Evolutionary conservation across 2,797 vertebrate species (phyloP).

Genomic region (Halcyon leucocephala): DNA sequence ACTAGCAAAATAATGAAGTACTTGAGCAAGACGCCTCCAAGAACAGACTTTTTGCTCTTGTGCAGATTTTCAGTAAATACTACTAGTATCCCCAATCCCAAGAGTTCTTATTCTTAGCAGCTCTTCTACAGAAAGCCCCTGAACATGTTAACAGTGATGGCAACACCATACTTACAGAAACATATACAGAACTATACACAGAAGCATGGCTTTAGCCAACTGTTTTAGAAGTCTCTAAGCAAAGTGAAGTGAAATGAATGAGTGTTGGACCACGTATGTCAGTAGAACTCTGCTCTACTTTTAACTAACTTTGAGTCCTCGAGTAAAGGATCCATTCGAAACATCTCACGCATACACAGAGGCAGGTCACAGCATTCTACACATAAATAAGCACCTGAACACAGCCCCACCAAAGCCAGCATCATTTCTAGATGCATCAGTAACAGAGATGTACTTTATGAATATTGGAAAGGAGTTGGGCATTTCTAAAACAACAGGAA

Average conservation of each 20-base stretch:
- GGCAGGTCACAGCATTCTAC: background rate
- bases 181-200: background rate
- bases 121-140: background rate
- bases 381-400: background rate
- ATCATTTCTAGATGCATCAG: background rate
- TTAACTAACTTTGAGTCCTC: background rate
- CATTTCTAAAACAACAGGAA: background rate
- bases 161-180: background rate
- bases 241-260: background rate
- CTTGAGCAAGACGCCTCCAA: background rate
- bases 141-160: background rate
- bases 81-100: background rate
- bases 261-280: background rate
- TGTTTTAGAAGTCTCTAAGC: background rate
- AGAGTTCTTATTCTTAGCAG: background rate
- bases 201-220: background rate
- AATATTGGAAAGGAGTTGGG: background rate
- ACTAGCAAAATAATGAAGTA: background rate
- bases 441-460: background rate
- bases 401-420: background rate
- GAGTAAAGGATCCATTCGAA: background rate
- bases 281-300: background rate
- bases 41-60: background rate
- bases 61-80: background rate
- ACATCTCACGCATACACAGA: background rate